These are phyloP conservation scores for Callinectes sapidus DNA, from an alignment of 2,888 invertebrate genomes.

Conservation along the genomic window DNA sequence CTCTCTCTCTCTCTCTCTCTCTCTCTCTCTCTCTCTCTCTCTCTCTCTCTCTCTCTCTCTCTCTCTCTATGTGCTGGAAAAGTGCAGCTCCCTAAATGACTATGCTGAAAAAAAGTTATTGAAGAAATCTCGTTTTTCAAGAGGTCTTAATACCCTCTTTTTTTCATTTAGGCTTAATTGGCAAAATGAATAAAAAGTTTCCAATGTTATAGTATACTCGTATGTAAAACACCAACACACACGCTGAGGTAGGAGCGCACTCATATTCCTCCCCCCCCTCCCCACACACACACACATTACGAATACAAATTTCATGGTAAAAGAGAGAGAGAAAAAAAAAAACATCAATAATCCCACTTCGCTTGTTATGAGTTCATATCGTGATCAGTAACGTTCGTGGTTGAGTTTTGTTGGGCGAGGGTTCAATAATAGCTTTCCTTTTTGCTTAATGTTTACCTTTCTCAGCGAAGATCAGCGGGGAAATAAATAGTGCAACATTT, in stretches of 20 bases:
- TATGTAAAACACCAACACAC: neutral
- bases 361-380: neutral
- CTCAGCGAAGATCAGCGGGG: neutral
- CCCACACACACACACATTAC: neutral
- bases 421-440: neutral
- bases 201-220: neutral
- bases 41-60: neutral
- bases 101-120: neutral
- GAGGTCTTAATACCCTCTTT: neutral
- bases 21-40: neutral
- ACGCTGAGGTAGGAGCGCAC: neutral
- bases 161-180: neutral
- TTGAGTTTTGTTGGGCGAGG: neutral
- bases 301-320: neutral
- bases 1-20: slow-evolving; percentile 1
- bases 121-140: neutral
- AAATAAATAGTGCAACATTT: neutral
- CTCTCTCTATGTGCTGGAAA: neutral
- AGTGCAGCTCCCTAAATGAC: neutral
- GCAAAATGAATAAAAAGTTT: neutral
- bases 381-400: neutral
- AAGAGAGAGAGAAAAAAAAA: neutral
- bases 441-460: neutral
- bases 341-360: neutral
- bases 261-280: neutral